Evolutionary conservation across 2,888 invertebrate genomes (phyloP), one percentile per base, ranked within the genome.

Genomic region (Anoncus sp.): DNA sequence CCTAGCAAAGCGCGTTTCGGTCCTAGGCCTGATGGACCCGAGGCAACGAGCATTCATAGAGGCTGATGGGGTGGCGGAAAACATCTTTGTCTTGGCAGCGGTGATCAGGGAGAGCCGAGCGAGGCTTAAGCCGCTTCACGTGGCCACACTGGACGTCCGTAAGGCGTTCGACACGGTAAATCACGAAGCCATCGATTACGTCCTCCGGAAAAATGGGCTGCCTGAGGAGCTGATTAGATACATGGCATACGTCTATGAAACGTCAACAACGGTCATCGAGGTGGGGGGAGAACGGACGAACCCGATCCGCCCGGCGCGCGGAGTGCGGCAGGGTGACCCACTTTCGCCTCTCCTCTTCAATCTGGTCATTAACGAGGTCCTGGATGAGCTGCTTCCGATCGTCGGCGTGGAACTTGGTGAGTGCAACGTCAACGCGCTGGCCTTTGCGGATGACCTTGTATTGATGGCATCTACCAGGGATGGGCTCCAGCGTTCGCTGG

Each of bases 41-140:
- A 14, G 81, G 9, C 83, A 85, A 22, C 20, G 75, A 18, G 83
- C 79, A 0, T 85, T 83, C n/a, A 73, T 76, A 1, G 14, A 47
- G 55, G 45, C 84, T n/a, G 79, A 85, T 69, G 88, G 89, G 45
- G 85, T 85, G 59, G 86, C 86, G 63, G 87, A 88, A n/a, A 89
- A 87, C 66, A 76, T 86, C 47, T 83, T 82, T 62, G 77, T 88
- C 31, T 83, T 89, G 79, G 87, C 84, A 16, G 20, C 69, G 1
- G 74, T 86, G 16, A 78, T 85, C 16, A 71, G 79, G 0, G 43
- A 75, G n/a, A 43, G 69, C 0, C 7, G 71, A 10, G 9, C 20
- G 0, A 16, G 51, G 0, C n/a, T 51, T 1, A 75, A 57, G 3
- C 67, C 71, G 12, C 18, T 83, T 0, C 79, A 69, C 10, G 5